Percentiles rank a stretch among this genome's conserved stretches.
Conservation (phyloP, 2,797 vertebrate genomes). For the Triplophysa bombifrons region DNA sequence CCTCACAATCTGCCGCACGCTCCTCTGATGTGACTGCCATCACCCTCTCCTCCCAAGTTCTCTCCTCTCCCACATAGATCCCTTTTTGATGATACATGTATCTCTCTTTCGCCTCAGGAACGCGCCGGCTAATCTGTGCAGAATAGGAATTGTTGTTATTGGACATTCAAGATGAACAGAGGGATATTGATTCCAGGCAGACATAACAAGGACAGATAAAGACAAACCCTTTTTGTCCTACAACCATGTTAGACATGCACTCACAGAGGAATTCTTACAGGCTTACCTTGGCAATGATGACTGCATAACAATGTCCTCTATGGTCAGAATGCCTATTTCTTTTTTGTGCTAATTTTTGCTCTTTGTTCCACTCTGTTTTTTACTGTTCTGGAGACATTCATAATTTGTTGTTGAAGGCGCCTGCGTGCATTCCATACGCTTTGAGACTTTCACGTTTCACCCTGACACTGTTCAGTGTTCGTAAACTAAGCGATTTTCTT, state of each 20-base stretch:
- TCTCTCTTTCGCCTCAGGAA: background rate
- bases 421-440: background rate
- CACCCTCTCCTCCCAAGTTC: constrained; percentile 11
- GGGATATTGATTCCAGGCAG: constrained; percentile 39
- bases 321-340: constrained; percentile 12
- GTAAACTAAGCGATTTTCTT: background rate
- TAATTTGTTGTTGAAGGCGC: background rate
- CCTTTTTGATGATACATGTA: background rate
- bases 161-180: constrained; percentile 16
- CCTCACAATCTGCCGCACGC: constrained; percentile 56
- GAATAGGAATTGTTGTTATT: constrained; percentile 23
- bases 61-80: background rate
- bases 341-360: background rate
- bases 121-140: constrained; percentile 13
- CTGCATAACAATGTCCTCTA: constrained; percentile 5
- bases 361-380: background rate
- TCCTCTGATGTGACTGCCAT: constrained; percentile 55
- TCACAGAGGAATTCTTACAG: constrained; percentile 28
- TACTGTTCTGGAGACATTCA: background rate
- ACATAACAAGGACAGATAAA: constrained; percentile 43
- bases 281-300: background rate
- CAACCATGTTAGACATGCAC: constrained; percentile 31
- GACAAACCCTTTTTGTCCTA: constrained; percentile 38
- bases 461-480: background rate
- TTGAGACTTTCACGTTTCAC: constrained; percentile 5